A percentile compares a stretch with the other conserved stretches of the same genome.
Conservation (phyloP, 2,888 invertebrate genomes). For the Unio delphinus region DNA sequence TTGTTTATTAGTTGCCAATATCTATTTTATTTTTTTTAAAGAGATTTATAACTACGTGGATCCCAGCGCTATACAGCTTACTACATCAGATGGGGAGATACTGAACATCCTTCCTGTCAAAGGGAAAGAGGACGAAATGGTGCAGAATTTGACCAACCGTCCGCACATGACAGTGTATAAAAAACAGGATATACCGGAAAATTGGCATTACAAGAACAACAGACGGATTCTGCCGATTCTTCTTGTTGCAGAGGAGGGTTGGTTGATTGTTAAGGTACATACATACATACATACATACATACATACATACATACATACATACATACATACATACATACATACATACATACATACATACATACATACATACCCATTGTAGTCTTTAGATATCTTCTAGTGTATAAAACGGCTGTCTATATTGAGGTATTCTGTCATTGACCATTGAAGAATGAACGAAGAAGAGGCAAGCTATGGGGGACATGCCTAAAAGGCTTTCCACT, state of each 20-base stretch:
- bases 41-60: slow-evolving; percentile 25
- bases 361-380: no score
- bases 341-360: no score
- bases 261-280: slow-evolving; percentile 67
- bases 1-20: no score
- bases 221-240: slow-evolving; percentile 78
- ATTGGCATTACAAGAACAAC: slow-evolving; percentile 79
- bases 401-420: no score
- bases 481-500: no score
- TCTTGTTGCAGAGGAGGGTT: slow-evolving; percentile 77
- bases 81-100: slow-evolving; percentile 33
- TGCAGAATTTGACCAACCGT: slow-evolving; percentile 30
- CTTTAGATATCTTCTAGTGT: no score
- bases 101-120: slow-evolving; percentile 36
- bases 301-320: no score
- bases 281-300: no score
- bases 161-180: slow-evolving; percentile 73
- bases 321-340: no score
- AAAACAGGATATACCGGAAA: slow-evolving; percentile 76
- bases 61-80: slow-evolving; percentile 21
- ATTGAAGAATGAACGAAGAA: no score
- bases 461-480: no score
- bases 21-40: background rate
- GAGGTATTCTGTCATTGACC: no score
- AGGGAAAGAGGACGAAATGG: slow-evolving; percentile 35